Base-by-base conservation (phyloP, 2,797 vertebrate genomes). In the Salmo trutta region DNA sequence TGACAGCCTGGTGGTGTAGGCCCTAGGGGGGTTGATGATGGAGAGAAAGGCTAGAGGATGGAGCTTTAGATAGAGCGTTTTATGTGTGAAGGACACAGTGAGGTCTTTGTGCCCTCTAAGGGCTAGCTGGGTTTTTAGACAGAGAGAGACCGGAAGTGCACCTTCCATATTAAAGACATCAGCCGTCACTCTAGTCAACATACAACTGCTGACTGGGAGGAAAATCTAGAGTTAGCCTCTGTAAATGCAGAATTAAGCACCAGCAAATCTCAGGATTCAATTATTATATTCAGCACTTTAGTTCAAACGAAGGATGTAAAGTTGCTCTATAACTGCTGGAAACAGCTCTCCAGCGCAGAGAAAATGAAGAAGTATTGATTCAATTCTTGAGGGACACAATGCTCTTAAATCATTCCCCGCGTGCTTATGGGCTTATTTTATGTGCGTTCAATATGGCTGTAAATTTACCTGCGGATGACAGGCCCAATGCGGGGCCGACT, bases 391-490 rank as follows among this genome's bases (percentile, higher is more conserved):
- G 78, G 33, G 75, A 70, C 53, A 67, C 33, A 31, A 12, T 27
- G 15, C 59, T 62, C 54, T 77, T 81, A 71, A 85, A 85, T 87
- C 75, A 64, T 74, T 81, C 85, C 53, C 64, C 62, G 8, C 27
- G n/a, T 7, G 5, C 59, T 80, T 78, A 82, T 82, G 82, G 83
- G 86, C 54, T 75, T 5, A 75, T 88, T 87, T 90, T 88, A 87
- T 84, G 78, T 79, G 69, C 33, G 27, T 33, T 71, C 66, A 85
- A 67, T 80, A 7, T 71, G 77, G 77, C 77, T 84, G 66, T 76
- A 86, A 81, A 88, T 84, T 75, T 77, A 76, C 76, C 73, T 73
- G 51, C 51, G 73, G 4, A 80, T 75, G 80, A 77, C 66, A 75
- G 77, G 19, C 52, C 14, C 62, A 66, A 59, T 75, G 59, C 41